A percentile compares a stretch with the other conserved stretches of the same genome.
Conservation (phyloP, 2,888 invertebrate species). For the Isoperla grammatica region DNA sequence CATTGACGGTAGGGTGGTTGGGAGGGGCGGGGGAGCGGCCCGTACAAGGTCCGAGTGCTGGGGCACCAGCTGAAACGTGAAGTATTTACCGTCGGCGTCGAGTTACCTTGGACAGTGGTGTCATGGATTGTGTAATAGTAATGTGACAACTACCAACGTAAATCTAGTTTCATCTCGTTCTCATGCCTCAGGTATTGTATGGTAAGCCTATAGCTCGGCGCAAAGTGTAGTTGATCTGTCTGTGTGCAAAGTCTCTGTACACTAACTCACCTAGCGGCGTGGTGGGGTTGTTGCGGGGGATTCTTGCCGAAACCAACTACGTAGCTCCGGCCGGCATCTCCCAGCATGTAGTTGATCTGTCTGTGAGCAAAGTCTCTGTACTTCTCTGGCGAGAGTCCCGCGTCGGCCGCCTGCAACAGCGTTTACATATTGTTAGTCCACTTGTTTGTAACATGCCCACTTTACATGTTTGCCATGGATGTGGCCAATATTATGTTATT, state of each 20-base stretch:
- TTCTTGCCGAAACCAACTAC: constrained; percentile 52
- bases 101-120: no score
- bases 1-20: no score
- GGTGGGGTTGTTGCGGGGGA: constrained; percentile 50
- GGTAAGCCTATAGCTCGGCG: constrained; percentile 48
- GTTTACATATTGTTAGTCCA: no score
- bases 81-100: no score
- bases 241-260: constrained; percentile 47
- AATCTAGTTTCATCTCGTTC: no score
- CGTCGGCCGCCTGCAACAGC: constrained; percentile 42
- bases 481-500: no score
- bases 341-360: constrained; percentile 53
- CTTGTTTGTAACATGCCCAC: no score
- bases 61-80: constrained; percentile 40
- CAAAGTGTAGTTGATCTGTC: constrained; percentile 53
- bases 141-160: no score
- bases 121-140: not conserved
- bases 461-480: no score
- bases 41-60: constrained; percentile 51
- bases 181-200: no score
- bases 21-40: constrained; percentile 42
- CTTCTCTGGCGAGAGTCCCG: constrained; percentile 39
- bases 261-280: constrained; percentile 49
- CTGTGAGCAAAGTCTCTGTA: constrained; percentile 48
- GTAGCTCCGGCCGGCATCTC: constrained; percentile 49